Evolutionary conservation across 2,888 invertebrate genomes (phyloP).

Genomic region (Melanophora roralis): DNA sequence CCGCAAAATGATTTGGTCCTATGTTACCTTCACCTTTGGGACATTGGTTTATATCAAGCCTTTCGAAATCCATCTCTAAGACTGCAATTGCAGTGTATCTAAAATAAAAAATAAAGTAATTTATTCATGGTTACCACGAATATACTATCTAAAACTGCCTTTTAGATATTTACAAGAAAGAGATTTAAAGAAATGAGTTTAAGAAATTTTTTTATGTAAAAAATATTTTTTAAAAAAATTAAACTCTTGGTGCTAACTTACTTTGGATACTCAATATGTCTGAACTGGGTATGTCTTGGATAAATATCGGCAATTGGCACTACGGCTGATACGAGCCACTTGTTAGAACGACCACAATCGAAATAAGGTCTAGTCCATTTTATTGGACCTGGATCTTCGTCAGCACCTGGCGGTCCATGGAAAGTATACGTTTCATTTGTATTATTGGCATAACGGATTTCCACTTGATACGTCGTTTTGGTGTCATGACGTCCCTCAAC

Average conservation of each 20-base stretch:
- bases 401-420: constrained; percentile 94
- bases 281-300: constrained; percentile 93
- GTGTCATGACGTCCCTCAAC: constrained; percentile 90
- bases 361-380: constrained; percentile 97
- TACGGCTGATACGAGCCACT: constrained; percentile 96
- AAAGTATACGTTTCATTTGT: constrained; percentile 98
- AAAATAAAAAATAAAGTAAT: background rate
- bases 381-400: constrained; percentile 94
- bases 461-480: constrained; percentile 94
- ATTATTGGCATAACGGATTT: constrained; percentile 94
- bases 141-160: too few species aligned
- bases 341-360: constrained; percentile 96
- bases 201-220: background rate
- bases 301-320: constrained; percentile 97
- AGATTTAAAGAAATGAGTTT: too few species aligned
- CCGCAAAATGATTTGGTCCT: constrained; percentile 91
- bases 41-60: constrained; percentile 98
- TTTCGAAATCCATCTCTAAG: constrained; percentile 96
- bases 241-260: too few species aligned
- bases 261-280: constrained; percentile 96
- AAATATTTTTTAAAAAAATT: too few species aligned
- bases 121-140: too few species aligned
- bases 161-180: too few species aligned
- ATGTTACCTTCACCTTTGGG: constrained; percentile 92
- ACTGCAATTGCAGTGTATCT: constrained; percentile 94